These are phyloP conservation scores for Semibalanus balanoides DNA, from an alignment of 1,140 invertebrate species.

Conservation along the genomic window DNA sequence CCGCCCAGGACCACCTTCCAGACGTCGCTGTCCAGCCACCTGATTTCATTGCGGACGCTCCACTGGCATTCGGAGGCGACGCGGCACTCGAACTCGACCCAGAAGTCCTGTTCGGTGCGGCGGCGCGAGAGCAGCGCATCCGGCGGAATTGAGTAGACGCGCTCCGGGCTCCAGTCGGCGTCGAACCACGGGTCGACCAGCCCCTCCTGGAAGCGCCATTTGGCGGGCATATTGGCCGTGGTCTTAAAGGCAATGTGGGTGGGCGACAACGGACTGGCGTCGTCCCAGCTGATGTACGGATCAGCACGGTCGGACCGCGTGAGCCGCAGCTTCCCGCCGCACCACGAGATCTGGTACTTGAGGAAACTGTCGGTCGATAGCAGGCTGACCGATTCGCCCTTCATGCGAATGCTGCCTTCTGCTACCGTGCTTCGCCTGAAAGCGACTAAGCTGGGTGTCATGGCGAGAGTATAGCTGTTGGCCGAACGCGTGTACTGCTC, in stretches of 20 bases:
- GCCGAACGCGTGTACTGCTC: not conserved
- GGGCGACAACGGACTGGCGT: not conserved
- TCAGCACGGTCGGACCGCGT: no score
- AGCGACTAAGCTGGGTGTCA: not conserved
- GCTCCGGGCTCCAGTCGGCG: not conserved
- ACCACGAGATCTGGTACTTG: not conserved
- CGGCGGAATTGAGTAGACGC: not conserved
- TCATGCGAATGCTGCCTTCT: no score
- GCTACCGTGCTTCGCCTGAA: not conserved
- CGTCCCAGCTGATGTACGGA: not conserved
- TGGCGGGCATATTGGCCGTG: not conserved
- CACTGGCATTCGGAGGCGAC: not conserved
- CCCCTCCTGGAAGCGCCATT: not conserved
- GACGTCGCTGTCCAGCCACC: not conserved
- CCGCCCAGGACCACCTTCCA: not conserved
- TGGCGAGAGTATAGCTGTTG: not conserved
- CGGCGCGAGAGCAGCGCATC: not conserved
- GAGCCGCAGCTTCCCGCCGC: not conserved
- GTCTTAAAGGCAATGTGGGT: not conserved
- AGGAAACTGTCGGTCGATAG: not conserved
- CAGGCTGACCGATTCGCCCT: not conserved
- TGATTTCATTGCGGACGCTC: not conserved
- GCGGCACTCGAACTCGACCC: not conserved
- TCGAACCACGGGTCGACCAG: not conserved
- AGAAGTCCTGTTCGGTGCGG: not conserved